phyloP scores from a whole-genome alignment of 64 coral and sea anemone genomes.

The Anthopleura sola region DNA sequence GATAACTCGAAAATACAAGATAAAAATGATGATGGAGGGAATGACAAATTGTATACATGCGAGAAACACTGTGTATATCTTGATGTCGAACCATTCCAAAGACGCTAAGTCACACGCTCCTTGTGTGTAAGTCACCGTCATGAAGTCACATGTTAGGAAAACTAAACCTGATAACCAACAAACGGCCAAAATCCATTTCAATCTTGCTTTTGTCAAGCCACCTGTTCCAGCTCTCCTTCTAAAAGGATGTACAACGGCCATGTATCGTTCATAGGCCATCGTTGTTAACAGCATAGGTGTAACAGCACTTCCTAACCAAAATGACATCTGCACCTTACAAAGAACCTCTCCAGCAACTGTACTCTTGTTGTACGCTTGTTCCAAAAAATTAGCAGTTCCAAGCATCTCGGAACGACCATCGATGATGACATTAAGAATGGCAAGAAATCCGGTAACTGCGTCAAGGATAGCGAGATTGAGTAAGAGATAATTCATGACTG shows the following conservation, averaged over 20 bases:
- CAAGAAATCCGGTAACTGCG: not conserved
- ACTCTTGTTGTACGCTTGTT: not conserved
- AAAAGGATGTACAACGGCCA: not conserved
- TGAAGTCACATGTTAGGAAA: not conserved
- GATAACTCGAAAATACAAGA: not conserved
- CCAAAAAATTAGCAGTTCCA: not conserved
- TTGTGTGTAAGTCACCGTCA: not conserved
- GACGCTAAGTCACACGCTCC: not conserved
- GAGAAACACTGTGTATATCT: not conserved
- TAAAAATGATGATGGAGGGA: not conserved
- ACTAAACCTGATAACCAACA: not conserved
- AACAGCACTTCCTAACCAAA: not conserved
- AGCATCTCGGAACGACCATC: not conserved
- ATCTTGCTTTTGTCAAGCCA: not conserved
- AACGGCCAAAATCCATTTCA: not conserved
- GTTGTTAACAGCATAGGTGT: not conserved
- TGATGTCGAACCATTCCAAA: not conserved
- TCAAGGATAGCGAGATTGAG: not conserved
- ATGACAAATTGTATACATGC: not conserved
- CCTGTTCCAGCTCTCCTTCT: not conserved
- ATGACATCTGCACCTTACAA: not conserved
- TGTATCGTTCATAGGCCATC: slow-evolving; percentile 3
- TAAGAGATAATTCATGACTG: not conserved
- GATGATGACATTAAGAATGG: not conserved
- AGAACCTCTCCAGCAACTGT: not conserved